Conservation (phyloP, 2,113 vertebrate genomes). For the Vimba vimba region DNA sequence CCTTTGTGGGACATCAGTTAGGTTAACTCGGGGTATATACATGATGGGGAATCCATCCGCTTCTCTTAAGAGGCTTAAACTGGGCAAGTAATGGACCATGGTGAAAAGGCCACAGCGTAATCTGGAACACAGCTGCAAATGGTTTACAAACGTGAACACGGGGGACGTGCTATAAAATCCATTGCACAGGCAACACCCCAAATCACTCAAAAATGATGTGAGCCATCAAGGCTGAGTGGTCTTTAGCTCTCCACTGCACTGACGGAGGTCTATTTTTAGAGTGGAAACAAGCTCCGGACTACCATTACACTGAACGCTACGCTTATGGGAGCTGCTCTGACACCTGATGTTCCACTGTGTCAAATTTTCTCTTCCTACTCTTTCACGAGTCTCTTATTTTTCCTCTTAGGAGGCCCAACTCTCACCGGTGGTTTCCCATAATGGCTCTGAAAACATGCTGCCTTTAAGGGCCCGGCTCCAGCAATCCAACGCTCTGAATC, state of each 20-base stretch:
- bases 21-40: not conserved
- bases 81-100: conserved; percentile 64
- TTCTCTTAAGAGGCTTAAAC: conserved; percentile 73
- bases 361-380: conserved; percentile 16
- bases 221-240: conserved; percentile 52
- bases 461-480: conserved; percentile 60
- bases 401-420: conserved; percentile 16
- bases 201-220: conserved; percentile 22
- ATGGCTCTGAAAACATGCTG: conserved; percentile 56
- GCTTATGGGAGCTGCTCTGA: conserved; percentile 54
- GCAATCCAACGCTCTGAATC: conserved; percentile 48
- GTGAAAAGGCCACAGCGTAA: conserved; percentile 71
- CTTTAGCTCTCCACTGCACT: conserved; percentile 30
- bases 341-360: conserved; percentile 66
- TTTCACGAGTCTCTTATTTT: not conserved
- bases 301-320: conserved; percentile 47
- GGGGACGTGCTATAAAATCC: conserved; percentile 24
- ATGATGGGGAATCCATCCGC: conserved; percentile 16
- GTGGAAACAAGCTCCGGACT: not conserved
- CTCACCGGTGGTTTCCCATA: conserved; percentile 52
- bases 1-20: not conserved
- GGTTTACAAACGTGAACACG: conserved; percentile 8
- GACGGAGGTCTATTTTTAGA: conserved; percentile 46
- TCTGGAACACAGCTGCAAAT: conserved; percentile 56
- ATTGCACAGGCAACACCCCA: conserved; percentile 56